Base-by-base conservation (phyloP, 2,888 invertebrate species). In the Nomada goodeniana region DNA sequence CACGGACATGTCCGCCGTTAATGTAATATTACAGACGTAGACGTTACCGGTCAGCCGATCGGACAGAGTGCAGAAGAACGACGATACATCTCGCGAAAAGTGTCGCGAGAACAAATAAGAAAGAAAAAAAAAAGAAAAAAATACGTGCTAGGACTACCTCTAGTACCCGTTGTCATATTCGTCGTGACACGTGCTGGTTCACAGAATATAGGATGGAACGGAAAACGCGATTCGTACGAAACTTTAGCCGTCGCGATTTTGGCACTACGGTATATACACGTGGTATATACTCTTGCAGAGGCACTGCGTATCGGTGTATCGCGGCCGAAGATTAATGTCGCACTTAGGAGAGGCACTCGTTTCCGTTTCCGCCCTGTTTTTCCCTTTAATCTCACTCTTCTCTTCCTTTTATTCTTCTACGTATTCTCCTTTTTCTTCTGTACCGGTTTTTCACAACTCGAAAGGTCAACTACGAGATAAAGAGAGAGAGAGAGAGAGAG, bases 291-390 rank as follows among this genome's bases (percentile, higher is more conserved):
- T 2, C 9, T 61, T 61, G 42, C 18, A 61, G 18, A 18, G 47
- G 26, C 60, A 61, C 50, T 61, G 36, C 42, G 52, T 18, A 1
- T 36, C 18, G 11, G 61, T 23, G 36, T 61, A 23, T 61, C 20
- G 11, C 36, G 11, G 42, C 13, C 20, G 36, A 18, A n/a, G 36
- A 42, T 36, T 36, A 36, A 36, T 36, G 36, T 36, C 36, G 36
- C 36, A 36, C 36, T 36, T 36, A 36, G 36, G 5, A 36, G 36
- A 7, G 36, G 36, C 36, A 57, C n/a, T 47, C 26, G 15, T 53
- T 59, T 29, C 23, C n/a, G 15, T 73, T 36, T 57, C 13, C 44
- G 64, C 20, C 65, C 55, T 57, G n/a, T 73, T 57, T 65, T 1
- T 10, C 44, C 15, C 29, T 18, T 15, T 7, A 2, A 50, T 23